Evolutionary conservation across 2,888 invertebrate genomes (phyloP).

Genomic region (Craniophora ligustri): DNA sequence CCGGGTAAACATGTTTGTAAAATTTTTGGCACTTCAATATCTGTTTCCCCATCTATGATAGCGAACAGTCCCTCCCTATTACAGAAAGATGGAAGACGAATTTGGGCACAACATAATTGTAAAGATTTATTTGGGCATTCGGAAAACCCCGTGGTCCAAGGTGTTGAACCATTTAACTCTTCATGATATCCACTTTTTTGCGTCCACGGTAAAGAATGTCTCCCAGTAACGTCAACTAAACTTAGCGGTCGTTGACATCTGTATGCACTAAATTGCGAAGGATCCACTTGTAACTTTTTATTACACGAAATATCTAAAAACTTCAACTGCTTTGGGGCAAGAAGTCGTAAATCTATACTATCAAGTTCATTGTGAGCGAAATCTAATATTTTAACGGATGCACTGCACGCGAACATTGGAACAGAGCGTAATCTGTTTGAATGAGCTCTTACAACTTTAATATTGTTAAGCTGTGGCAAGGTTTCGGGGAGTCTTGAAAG

Average conservation of each 20-base stretch:
- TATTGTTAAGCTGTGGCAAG: conserved; percentile 91
- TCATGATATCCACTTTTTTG: conserved; percentile 85
- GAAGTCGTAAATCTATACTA: conserved; percentile 92
- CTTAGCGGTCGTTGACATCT: conserved; percentile 94
- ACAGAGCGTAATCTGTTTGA: conserved; percentile 93
- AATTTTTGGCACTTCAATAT: conserved; percentile 91
- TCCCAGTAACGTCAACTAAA: conserved; percentile 95
- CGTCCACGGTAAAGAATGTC: conserved; percentile 91
- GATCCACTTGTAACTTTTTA: conserved; percentile 94
- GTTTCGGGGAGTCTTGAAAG: conserved; percentile 93
- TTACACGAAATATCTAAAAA: conserved; percentile 96
- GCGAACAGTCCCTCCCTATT: conserved; percentile 94
- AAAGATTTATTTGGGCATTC: conserved; percentile 93
- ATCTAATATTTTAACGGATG: conserved; percentile 93
- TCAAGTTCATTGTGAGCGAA: conserved; percentile 95
- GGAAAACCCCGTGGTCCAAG: conserved; percentile 95
- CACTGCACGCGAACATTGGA: conserved; percentile 93
- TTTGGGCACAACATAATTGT: conserved; percentile 93
- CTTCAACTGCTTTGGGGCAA: conserved; percentile 94
- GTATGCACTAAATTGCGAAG: conserved; percentile 93
- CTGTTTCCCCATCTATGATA: conserved; percentile 94
- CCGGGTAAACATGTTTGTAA: conserved; percentile 93
- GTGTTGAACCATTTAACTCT: conserved; percentile 88
- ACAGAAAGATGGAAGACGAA: conserved; percentile 93
- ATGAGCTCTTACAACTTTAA: conserved; percentile 93